phyloP scores from a whole-genome alignment of 2,797 vertebrate species.

The Acipenser oxyrinchus region DNA sequence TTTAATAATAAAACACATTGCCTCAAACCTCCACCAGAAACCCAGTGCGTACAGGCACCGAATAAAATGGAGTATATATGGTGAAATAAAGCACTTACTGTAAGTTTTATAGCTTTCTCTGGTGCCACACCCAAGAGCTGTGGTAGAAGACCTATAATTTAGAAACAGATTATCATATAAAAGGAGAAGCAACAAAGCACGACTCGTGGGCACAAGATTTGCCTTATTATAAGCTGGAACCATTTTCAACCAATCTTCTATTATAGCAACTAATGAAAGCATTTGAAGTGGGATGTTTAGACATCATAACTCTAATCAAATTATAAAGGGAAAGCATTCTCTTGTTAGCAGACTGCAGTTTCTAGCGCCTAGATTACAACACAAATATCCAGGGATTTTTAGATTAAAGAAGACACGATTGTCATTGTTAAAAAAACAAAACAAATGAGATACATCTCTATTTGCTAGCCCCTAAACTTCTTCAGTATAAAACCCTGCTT shows the following conservation, averaged over 20 bases:
- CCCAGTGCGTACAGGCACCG: conserved; percentile 20
- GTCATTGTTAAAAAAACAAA: no score
- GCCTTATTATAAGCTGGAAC: conserved; percentile 47
- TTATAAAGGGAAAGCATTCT: no score
- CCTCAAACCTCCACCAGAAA: no score
- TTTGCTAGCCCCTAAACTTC: no score
- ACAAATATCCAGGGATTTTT: no score
- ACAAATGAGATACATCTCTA: no score
- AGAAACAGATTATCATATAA: conserved; percentile 60
- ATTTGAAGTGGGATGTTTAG: conserved; percentile 63
- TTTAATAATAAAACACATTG: no score
- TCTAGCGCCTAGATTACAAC: no score
- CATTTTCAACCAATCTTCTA: conserved; percentile 50
- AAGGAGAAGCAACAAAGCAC: conserved; percentile 52
- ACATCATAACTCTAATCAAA: conserved; percentile 27
- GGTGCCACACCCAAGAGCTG: conserved; percentile 92
- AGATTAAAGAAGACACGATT: no score
- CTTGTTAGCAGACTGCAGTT: no score
- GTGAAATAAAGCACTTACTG: conserved; percentile 67
- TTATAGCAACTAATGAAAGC: conserved; percentile 62
- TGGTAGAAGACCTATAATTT: conserved; percentile 83
- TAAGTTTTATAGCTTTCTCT: conserved; percentile 91
- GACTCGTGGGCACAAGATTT: conserved; percentile 45
- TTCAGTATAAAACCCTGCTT: no score
- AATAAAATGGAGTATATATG: conserved; percentile 30